These are phyloP conservation scores for Chaenodraco wilsoni DNA, from an alignment of 2,797 vertebrate species.

Conservation along the genomic window DNA sequence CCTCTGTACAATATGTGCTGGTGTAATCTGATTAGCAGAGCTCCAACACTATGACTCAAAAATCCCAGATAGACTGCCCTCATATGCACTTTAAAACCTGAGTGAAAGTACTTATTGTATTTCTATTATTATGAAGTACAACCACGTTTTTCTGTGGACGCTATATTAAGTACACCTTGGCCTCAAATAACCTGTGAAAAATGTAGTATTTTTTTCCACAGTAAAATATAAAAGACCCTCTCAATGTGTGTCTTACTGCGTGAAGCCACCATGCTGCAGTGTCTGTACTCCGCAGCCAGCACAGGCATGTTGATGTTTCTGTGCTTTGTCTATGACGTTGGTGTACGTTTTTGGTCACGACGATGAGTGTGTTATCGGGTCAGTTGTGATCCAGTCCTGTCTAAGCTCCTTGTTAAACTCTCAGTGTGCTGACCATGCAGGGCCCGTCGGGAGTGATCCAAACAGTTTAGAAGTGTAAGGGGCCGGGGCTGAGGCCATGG, in stretches of 20 bases:
- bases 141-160: background rate
- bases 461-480: slow-evolving; percentile 71
- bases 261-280: background rate
- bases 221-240: background rate
- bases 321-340: slow-evolving; percentile 7
- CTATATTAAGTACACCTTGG: background rate
- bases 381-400: slow-evolving; percentile 79
- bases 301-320: slow-evolving; percentile 4
- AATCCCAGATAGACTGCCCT: slow-evolving; percentile 45
- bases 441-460: slow-evolving; percentile 65
- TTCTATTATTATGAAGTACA: slow-evolving; percentile 1
- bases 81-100: slow-evolving; percentile 24
- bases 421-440: slow-evolving; percentile 83
- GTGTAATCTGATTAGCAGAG: slow-evolving; percentile 74
- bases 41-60: slow-evolving; percentile 57
- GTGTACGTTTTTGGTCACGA: slow-evolving; percentile 72
- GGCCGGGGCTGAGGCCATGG: slow-evolving; percentile 66
- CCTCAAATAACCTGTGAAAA: slow-evolving; percentile 25
- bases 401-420: slow-evolving; percentile 85
- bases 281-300: slow-evolving; percentile 11
- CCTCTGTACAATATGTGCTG: slow-evolving; percentile 66
- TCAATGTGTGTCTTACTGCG: slow-evolving; percentile 1
- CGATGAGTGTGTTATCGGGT: slow-evolving; percentile 80
- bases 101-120: slow-evolving; percentile 14
- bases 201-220: background rate